Evolutionary conservation across 2,888 invertebrate species (phyloP).

Genomic region (Platycheirus rosarum): DNA sequence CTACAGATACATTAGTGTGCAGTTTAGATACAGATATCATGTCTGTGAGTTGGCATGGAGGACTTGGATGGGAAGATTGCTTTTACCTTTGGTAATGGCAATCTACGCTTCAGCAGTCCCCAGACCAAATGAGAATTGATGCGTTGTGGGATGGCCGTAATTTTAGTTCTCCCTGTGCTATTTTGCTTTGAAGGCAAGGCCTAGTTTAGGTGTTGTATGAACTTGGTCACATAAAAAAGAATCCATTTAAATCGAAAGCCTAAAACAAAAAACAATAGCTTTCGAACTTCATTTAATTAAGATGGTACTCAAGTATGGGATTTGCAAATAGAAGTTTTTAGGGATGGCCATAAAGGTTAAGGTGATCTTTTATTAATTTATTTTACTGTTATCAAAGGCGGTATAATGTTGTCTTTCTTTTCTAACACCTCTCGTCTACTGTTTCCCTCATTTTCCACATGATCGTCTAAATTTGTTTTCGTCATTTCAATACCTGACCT

Average conservation of each 20-base stretch:
- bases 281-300: too few species aligned
- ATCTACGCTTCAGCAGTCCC: slow-evolving; percentile 69
- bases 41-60: background rate
- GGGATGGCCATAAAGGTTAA: too few species aligned
- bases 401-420: too few species aligned
- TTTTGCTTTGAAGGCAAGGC: background rate
- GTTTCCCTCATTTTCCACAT: too few species aligned
- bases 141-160: slow-evolving; percentile 60
- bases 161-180: slow-evolving; percentile 8
- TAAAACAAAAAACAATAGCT: too few species aligned
- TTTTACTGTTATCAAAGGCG: too few species aligned
- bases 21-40: background rate
- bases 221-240: background rate
- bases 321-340: too few species aligned
- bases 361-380: too few species aligned
- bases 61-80: slow-evolving; percentile 9
- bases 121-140: slow-evolving; percentile 65
- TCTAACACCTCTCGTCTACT: too few species aligned
- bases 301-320: too few species aligned
- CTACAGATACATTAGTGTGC: background rate
- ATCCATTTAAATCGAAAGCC: too few species aligned
- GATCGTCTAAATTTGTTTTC: background rate
- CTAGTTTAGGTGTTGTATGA: background rate
- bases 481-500: background rate
- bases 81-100: slow-evolving; percentile 36